Evolutionary conservation across 2,888 invertebrate species (phyloP).

Genomic region (Helleia helle): DNA sequence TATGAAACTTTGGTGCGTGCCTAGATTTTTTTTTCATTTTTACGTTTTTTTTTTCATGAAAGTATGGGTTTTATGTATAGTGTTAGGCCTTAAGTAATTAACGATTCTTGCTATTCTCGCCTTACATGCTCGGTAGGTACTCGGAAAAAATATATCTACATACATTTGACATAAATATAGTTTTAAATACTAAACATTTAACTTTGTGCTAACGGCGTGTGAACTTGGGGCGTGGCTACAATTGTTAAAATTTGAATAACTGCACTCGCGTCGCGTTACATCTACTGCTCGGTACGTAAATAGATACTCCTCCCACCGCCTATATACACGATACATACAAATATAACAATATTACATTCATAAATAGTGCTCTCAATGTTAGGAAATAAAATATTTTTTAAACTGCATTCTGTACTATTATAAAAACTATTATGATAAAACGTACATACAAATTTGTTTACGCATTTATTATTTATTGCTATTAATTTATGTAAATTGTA

Average conservation of each 20-base stretch:
- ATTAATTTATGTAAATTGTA: constrained; percentile 69
- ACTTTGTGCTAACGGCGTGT: constrained; percentile 66
- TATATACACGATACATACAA: constrained; percentile 74
- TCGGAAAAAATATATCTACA: constrained; percentile 38
- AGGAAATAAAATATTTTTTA: constrained; percentile 73
- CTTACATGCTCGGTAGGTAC: constrained; percentile 54
- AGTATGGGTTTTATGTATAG: constrained; percentile 6
- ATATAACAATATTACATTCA: constrained; percentile 75
- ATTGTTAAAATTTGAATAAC: constrained; percentile 75
- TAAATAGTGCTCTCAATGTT: constrained; percentile 77
- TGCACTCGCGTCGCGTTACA: constrained; percentile 61
- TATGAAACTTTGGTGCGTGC: too few species aligned
- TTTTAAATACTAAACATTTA: constrained; percentile 22
- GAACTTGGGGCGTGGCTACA: constrained; percentile 57
- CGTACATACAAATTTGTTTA: constrained; percentile 70
- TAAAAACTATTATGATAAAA: constrained; percentile 73
- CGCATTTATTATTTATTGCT: constrained; percentile 68
- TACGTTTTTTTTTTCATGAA: too few species aligned
- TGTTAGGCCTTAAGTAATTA: constrained; percentile 35
- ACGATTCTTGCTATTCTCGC: constrained; percentile 59
- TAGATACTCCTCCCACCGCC: constrained; percentile 45
- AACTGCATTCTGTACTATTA: constrained; percentile 67
- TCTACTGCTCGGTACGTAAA: constrained; percentile 46
- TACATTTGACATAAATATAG: constrained; percentile 26
- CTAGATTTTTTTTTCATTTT: too few species aligned